A percentile compares a stretch with the other conserved stretches of the same genome.
These are phyloP conservation scores for Catamblyrhynchus diadema DNA, from an alignment of 2,797 vertebrate species.

Conservation along the genomic window DNA sequence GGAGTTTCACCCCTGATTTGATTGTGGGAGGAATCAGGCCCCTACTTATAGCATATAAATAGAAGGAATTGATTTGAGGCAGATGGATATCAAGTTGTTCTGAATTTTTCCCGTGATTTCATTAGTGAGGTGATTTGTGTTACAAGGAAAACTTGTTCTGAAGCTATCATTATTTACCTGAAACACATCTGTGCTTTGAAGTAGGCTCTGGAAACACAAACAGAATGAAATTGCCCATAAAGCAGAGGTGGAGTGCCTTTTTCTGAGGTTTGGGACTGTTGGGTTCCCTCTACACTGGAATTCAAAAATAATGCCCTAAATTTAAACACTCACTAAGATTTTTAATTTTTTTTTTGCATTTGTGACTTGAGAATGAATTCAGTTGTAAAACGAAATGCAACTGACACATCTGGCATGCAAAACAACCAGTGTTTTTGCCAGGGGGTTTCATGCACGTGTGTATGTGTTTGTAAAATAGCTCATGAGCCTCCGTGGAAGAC, in stretches of 20 bases:
- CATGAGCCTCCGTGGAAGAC: neutral
- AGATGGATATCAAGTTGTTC: slow-evolving; percentile 14
- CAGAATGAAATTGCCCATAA: slow-evolving; percentile 53
- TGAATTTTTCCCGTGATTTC: slow-evolving; percentile 9
- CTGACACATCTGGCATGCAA: slow-evolving; percentile 56
- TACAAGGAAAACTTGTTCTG: slow-evolving; percentile 37
- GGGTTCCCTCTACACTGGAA: slow-evolving; percentile 6
- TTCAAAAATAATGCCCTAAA: slow-evolving; percentile 43
- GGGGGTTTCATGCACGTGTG: slow-evolving; percentile 1
- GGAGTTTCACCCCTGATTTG: neutral
- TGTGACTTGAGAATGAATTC: slow-evolving; percentile 36
- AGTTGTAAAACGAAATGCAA: slow-evolving; percentile 42
- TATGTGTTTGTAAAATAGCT: slow-evolving; percentile 12
- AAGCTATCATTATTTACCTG: slow-evolving; percentile 42
- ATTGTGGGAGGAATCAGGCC: neutral
- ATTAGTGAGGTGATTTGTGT: slow-evolving; percentile 32
- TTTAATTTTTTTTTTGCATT: neutral
- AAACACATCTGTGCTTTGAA: slow-evolving; percentile 49
- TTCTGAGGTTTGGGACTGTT: slow-evolving; percentile 18
- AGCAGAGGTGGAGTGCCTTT: slow-evolving; percentile 27
- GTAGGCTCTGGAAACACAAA: slow-evolving; percentile 31
- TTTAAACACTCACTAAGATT: neutral
- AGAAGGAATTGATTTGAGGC: slow-evolving; percentile 28
- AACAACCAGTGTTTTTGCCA: slow-evolving; percentile 49
- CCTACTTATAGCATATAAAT: neutral